Evolutionary conservation across 2,113 vertebrate genomes (phyloP), one percentile per base, ranked within the genome.

Genomic region (Ophthalmolycus amberensis): DNA sequence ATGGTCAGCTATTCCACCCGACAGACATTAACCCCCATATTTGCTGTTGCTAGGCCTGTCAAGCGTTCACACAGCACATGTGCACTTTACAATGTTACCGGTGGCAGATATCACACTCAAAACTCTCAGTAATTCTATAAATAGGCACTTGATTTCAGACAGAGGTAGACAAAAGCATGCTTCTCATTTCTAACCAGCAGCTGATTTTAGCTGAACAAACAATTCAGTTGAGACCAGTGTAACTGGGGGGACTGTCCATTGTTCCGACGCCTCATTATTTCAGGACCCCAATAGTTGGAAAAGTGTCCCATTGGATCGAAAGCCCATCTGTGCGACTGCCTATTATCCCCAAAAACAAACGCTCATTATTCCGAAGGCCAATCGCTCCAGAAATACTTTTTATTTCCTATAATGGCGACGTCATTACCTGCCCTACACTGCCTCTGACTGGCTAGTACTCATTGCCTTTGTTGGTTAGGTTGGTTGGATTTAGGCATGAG

Each of bases 1-100:
- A 77, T 8, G 60, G 64, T 90, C 72, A 79, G 69, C 50, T 54
- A 32, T 38, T 76, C 29, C 27, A 29, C 18, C 22, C 66, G 1
- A 27, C 20, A 69, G 12, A 64, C 42, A 54, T 25, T 38, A 27
- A 22, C 29, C 29, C 15, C 7, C 22, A 3, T 48, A 27, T 56
- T 37, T 37, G 25, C 58, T 37, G 62, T 15, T 73, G 42, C 27
- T 52, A 34, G 8, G 60, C 34, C 72, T 38, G 50, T 56, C 9
- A 9, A 20, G 29, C 25, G 2, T 20, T 60, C 27, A 8, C 46
- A 54, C n/a, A 16, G 10, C 40, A 29, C 20, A 20, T 15, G 15
- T 32, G 9, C 37, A 38, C 20, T 25, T 48, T 25, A 44, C 46
- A 64, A 3, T 2, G 14, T 46, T 54, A 20, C 50, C 5, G 1